These are phyloP conservation scores for Sclerodermus sp. DNA, from an alignment of 2,888 invertebrate species.

Conservation along the genomic window DNA sequence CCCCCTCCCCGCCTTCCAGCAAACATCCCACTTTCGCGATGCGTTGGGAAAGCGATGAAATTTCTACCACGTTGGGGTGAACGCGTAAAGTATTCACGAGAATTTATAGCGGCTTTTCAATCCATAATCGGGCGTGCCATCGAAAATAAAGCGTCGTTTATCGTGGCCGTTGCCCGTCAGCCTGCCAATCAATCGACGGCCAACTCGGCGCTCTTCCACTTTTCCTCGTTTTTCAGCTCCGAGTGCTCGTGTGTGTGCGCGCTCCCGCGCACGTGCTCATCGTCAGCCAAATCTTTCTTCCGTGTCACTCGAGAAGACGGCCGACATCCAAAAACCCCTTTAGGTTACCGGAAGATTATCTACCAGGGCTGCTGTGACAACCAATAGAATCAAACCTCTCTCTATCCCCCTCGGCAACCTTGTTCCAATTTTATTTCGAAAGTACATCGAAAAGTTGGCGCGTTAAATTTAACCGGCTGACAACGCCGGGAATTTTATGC, in stretches of 20 bases:
- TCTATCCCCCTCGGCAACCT: too few species aligned
- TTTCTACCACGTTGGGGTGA: not conserved
- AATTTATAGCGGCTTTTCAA: conserved; percentile 24
- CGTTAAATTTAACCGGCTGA: not conserved
- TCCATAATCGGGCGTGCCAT: conserved; percentile 19
- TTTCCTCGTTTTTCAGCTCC: not conserved
- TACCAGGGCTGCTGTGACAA: too few species aligned
- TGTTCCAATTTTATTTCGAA: not conserved
- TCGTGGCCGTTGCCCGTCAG: conserved; percentile 11
- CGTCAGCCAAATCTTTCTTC: not conserved
- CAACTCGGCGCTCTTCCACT: not conserved
- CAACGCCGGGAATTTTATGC: too few species aligned
- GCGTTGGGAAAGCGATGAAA: conserved; percentile 3
- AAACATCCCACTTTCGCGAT: conserved; percentile 9
- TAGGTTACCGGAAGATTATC: too few species aligned
- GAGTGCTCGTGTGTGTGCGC: not conserved
- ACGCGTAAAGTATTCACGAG: conserved; percentile 25
- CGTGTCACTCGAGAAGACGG: not conserved
- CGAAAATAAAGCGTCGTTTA: conserved; percentile 19
- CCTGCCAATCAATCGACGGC: conserved; percentile 15
- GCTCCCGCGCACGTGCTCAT: not conserved
- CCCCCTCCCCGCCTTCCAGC: not conserved
- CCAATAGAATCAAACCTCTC: not conserved
- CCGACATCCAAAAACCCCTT: too few species aligned
- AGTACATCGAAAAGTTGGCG: not conserved